These are phyloP conservation scores for Dexiosoma caninum DNA, from an alignment of 2,888 invertebrate species.

Conservation along the genomic window DNA sequence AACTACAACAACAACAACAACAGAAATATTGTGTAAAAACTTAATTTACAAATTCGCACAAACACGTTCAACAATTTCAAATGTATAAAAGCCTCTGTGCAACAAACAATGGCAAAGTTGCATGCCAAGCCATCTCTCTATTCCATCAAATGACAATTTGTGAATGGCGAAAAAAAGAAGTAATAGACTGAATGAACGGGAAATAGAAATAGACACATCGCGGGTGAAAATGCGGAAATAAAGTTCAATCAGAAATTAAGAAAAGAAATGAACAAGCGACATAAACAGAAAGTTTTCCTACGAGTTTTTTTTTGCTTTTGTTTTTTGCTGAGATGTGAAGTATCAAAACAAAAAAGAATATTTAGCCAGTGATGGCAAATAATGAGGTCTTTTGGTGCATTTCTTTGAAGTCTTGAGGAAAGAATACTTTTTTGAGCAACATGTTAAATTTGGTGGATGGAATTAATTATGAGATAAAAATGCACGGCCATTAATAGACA, in stretches of 20 bases:
- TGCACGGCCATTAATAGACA: too few species aligned
- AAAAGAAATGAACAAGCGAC: constrained; percentile 64
- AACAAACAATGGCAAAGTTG: constrained; percentile 50
- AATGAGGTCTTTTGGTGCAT: neutral
- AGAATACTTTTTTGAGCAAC: too few species aligned
- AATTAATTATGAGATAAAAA: too few species aligned
- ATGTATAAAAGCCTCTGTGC: neutral
- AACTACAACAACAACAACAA: neutral
- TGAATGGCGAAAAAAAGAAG: constrained; percentile 30
- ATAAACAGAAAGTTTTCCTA: constrained; percentile 56
- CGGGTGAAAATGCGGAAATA: constrained; percentile 36
- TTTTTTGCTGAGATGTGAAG: neutral
- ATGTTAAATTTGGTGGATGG: too few species aligned
- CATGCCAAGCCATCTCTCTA: constrained; percentile 48
- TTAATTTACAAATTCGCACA: constrained; percentile 40
- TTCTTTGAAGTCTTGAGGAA: too few species aligned
- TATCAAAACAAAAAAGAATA: constrained; percentile 4
- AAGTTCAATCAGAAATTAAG: constrained; percentile 65
- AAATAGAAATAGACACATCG: constrained; percentile 55
- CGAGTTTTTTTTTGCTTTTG: neutral
- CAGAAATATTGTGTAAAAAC: constrained; percentile 4
- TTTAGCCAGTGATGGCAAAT: neutral
- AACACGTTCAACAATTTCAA: constrained; percentile 23
- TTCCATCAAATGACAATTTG: constrained; percentile 62
- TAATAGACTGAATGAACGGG: constrained; percentile 27